Conservation (phyloP, 2,797 vertebrate genomes). For the Ambastaia sidthimunki region DNA sequence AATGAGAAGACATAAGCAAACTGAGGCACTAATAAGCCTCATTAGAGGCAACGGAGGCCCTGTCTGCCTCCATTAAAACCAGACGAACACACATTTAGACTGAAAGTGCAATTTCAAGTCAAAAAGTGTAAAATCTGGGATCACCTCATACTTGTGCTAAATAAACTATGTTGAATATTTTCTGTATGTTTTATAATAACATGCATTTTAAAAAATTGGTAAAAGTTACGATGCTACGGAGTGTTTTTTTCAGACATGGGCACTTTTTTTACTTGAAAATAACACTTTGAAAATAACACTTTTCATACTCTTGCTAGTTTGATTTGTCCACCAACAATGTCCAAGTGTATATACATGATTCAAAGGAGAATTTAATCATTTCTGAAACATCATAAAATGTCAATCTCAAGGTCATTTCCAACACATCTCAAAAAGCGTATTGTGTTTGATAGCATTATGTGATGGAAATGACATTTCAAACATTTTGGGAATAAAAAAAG, state of each 20-base stretch:
- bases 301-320: too few relatives aligned
- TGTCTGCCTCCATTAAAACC: constrained; percentile 16
- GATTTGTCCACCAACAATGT: too few relatives aligned
- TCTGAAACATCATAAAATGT: background rate
- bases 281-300: too few relatives aligned
- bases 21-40: constrained; percentile 69
- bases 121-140: constrained; percentile 1
- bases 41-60: constrained; percentile 58
- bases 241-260: background rate
- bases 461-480: background rate
- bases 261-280: background rate
- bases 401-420: background rate
- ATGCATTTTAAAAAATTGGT: background rate
- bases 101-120: constrained; percentile 8
- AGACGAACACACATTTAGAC: constrained; percentile 21
- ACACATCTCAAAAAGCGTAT: background rate
- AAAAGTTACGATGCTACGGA: too few relatives aligned
- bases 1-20: constrained; percentile 36
- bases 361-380: background rate
- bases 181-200: background rate
- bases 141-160: background rate
- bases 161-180: constrained; percentile 1
- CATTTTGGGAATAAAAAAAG: background rate
- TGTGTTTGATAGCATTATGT: background rate
- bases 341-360: background rate